Conservation (phyloP, 2,113 vertebrate genomes). For the Eulacestoma nigropectus region DNA sequence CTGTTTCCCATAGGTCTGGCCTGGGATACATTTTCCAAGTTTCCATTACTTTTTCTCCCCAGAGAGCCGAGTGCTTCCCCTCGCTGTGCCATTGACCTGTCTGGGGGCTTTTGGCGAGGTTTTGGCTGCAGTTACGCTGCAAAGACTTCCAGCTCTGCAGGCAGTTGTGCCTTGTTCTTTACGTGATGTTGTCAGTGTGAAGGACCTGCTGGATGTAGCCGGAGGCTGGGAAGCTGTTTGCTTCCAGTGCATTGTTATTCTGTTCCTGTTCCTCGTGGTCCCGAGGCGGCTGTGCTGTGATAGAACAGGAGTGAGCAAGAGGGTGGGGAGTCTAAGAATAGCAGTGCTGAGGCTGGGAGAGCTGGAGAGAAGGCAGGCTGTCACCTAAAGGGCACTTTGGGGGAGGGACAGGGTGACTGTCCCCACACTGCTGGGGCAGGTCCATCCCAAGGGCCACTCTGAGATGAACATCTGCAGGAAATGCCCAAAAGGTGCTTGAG, state of each 20-base stretch:
- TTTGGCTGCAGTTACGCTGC: background rate
- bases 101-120: background rate
- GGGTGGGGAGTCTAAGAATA: background rate
- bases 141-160: background rate
- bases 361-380: background rate
- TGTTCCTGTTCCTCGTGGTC: background rate
- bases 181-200: fast-evolving
- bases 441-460: fast-evolving
- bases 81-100: background rate
- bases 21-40: background rate
- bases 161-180: background rate
- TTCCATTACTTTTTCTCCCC: background rate
- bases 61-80: background rate
- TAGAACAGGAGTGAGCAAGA: background rate
- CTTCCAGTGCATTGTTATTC: background rate
- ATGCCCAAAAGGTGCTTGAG: background rate
- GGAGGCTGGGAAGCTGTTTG: background rate
- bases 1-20: background rate
- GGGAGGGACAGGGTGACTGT: background rate
- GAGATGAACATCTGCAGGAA: fast-evolving
- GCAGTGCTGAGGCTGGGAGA: background rate
- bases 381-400: background rate
- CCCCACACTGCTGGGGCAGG: fast-evolving
- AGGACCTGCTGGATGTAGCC: background rate
- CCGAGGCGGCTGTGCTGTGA: background rate